Conservation (phyloP, 2,888 invertebrate genomes). For the Ochropleura plecta region DNA sequence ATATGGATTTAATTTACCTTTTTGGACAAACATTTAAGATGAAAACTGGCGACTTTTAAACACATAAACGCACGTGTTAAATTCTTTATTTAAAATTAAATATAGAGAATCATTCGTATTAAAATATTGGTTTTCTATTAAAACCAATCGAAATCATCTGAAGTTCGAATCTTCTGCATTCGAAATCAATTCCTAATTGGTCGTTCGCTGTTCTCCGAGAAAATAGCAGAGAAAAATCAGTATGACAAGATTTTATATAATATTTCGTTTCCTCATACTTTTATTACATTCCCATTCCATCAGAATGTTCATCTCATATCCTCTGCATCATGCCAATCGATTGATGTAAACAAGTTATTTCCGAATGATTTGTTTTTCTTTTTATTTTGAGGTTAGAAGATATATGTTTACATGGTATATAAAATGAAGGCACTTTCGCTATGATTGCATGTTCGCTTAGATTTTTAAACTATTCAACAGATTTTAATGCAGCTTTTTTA, state of each 20-base stretch:
- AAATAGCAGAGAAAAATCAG: constrained; percentile 46
- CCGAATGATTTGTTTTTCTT: background rate
- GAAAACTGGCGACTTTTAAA: too few relatives aligned
- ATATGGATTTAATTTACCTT: too few relatives aligned
- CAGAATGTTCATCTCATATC: constrained; percentile 28
- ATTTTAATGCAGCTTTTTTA: too few relatives aligned
- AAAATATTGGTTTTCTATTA: constrained; percentile 20
- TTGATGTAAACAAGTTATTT: background rate
- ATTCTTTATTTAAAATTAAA: too few relatives aligned
- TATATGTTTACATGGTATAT: background rate
- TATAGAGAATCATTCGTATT: background rate
- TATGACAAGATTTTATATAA: constrained; percentile 22
- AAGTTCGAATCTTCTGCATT: constrained; percentile 57
- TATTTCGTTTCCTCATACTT: constrained; percentile 18
- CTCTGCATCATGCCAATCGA: constrained; percentile 18
- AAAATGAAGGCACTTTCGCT: too few relatives aligned
- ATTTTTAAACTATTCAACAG: too few relatives aligned
- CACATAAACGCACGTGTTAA: too few relatives aligned
- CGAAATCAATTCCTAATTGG: constrained; percentile 73
- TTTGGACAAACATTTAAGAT: too few relatives aligned
- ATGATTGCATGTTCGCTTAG: too few relatives aligned
- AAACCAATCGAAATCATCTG: constrained; percentile 48
- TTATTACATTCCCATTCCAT: constrained; percentile 42
- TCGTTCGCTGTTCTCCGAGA: constrained; percentile 46
- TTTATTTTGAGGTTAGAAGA: background rate